phyloP scores from a whole-genome alignment of 2,797 vertebrate genomes.

The Distichodus sexfasciatus region DNA sequence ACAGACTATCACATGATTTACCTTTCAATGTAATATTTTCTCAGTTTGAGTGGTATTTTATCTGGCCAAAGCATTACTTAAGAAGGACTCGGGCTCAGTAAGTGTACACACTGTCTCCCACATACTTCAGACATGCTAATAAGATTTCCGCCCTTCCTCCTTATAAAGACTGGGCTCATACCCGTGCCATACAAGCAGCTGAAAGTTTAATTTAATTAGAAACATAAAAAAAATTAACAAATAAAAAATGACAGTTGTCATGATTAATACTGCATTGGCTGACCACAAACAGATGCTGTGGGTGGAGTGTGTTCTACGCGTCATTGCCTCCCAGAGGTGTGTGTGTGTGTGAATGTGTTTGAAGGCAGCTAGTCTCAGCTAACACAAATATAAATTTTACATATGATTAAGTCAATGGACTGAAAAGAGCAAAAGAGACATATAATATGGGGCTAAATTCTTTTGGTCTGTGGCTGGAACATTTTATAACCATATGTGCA shows the following conservation, averaged over 20 bases:
- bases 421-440: no score
- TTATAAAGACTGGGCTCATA: background rate
- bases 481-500: no score
- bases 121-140: slow-evolving; percentile 59
- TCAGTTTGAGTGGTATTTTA: no score
- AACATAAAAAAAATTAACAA: slow-evolving; percentile 1
- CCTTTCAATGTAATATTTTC: no score
- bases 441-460: no score
- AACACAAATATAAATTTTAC: no score
- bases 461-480: no score
- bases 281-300: slow-evolving; percentile 36
- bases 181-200: slow-evolving; percentile 32
- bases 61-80: slow-evolving; percentile 28
- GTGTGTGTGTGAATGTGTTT: slow-evolving; percentile 20
- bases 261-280: slow-evolving; percentile 59
- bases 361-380: slow-evolving; percentile 4
- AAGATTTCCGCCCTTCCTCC: slow-evolving; percentile 59
- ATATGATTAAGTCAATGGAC: no score
- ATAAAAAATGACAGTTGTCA: slow-evolving; percentile 48
- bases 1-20: no score
- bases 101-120: slow-evolving; percentile 42
- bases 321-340: slow-evolving; percentile 28
- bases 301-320: slow-evolving; percentile 23
- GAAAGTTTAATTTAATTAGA: slow-evolving; percentile 11
- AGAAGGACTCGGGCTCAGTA: slow-evolving; percentile 4